Base-by-base conservation (phyloP, 2,888 invertebrate species). In the Rhyacophila evoluta region DNA sequence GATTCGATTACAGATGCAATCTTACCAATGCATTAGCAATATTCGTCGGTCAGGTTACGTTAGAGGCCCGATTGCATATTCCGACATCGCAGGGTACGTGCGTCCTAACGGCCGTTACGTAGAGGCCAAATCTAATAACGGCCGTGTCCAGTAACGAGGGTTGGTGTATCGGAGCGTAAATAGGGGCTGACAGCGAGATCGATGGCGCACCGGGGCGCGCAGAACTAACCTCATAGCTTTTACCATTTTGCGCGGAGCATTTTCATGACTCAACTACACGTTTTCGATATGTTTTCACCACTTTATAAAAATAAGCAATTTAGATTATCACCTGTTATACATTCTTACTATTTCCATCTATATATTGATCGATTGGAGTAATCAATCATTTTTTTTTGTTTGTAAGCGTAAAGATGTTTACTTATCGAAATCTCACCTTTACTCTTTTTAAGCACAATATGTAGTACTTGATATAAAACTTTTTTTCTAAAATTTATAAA, bases 91-190 rank as follows among this genome's bases (percentile, higher is more conserved):
- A 12, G 19, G 55, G 55, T 55, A 55, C 73, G 55, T 73, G 73
- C 73, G 73, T 38, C 74, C 36, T 19, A 27, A 38, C 28, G 67
- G 28, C 68, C 78, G 74, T 39, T 29, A 77, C 80, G 75, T 69
- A 75, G 12, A 69, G 72, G 38, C 76, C 77, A 79, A 81, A 81
- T 81, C 79, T 81, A 81, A 80, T 81, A 79, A 76, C 79, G 76
- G 76, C 72, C 81, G 55, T 81, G 81, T 81, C 81, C 80, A 75
- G 81, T 81, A 81, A 81, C 81, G 80, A 81, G 81, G 78, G 78
- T 72, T 41, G 78, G 81, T 80, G 81, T 81, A 76, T 72, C 78
- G 81, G 75, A 81, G 74, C 81, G 80, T 81, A 74, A 81, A 80
- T 81, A 71, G 79, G 80, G 79, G 74, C 78, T 81, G 81, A 81